Evolutionary conservation across 2,113 vertebrate genomes (phyloP), one percentile per base, ranked within the genome.

Genomic region (Motacilla tschutschensis): DNA sequence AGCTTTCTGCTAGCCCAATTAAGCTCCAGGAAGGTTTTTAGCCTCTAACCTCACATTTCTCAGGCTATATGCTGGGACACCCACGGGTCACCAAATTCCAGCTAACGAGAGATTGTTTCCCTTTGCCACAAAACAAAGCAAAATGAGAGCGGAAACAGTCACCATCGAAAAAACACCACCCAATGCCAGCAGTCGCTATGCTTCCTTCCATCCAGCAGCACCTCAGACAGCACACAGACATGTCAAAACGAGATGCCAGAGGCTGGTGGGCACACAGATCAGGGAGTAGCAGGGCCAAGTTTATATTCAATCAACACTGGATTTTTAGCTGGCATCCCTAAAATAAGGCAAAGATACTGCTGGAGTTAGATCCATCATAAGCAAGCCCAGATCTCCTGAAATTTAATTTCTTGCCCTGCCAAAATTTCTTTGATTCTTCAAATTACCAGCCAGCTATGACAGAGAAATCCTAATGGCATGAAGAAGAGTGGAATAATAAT

Each of bases 161-260:
- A 4, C 18, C 12, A 18, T 26, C 0, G 0, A 77, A 77, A 79
- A 85, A 48, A 4, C 36, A n/a, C 22, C 6, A 6, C 8, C 24
- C 0, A 0, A 21, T 0, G 2, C 29, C 62, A 43, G 40, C 46
- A 79, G 33, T 28, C 0, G 0, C 62, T 54, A 19, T 2, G 19
- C 20, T 38, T 74, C 43, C 51, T 60, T 29, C n/a, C 29, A 71
- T 24, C 28, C 80, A 75, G 58, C 59, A 79, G 47, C 50, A 76
- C 44, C 44, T 70, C 12, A 82, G 33, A 33, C 35, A 40, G 19
- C 57, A 78, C 15, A 7, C 1, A 58, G 35, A 26, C 19, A 2
- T 2, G 18, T 24, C 10, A 83, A 74, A 69, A 25, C 2, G 3
- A 79, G 73, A 44, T 24, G 46, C 47, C 2, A 65, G 2, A 18